Percentiles rank a stretch among this genome's conserved stretches.
phyloP scores from a whole-genome alignment of 2,113 vertebrate genomes.

The Puma concolor region DNA sequence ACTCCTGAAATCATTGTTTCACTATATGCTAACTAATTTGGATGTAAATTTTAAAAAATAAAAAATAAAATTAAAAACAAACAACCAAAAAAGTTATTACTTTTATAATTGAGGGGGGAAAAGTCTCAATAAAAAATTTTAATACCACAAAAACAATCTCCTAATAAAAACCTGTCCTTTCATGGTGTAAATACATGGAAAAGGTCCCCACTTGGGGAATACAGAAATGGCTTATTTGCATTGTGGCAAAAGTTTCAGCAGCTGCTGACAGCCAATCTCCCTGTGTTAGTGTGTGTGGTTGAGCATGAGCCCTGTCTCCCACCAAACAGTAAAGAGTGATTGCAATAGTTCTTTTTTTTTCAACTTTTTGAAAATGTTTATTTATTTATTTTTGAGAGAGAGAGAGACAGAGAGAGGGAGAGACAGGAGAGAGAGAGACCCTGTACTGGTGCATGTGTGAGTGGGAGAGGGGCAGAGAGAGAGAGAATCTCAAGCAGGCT shows the following conservation, averaged over 20 bases:
- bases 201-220: neutral
- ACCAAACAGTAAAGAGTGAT: neutral
- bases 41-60: too few species aligned
- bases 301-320: accelerated
- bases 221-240: neutral
- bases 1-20: too few species aligned
- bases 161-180: neutral
- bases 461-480: too few species aligned
- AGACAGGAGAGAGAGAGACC: too few species aligned
- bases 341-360: neutral
- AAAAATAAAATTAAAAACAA: too few species aligned
- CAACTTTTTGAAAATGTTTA: too few species aligned
- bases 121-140: neutral
- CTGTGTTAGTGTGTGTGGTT: neutral
- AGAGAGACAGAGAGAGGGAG: too few species aligned
- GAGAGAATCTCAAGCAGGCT: too few species aligned
- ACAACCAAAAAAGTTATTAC: neutral
- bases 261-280: neutral
- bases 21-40: too few species aligned
- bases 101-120: neutral
- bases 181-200: neutral
- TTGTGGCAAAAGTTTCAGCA: neutral
- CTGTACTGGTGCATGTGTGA: too few species aligned
- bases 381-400: too few species aligned
- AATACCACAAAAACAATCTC: neutral